Base-by-base conservation (phyloP, 2,113 vertebrate species). In the Gobiocypris rarus region DNA sequence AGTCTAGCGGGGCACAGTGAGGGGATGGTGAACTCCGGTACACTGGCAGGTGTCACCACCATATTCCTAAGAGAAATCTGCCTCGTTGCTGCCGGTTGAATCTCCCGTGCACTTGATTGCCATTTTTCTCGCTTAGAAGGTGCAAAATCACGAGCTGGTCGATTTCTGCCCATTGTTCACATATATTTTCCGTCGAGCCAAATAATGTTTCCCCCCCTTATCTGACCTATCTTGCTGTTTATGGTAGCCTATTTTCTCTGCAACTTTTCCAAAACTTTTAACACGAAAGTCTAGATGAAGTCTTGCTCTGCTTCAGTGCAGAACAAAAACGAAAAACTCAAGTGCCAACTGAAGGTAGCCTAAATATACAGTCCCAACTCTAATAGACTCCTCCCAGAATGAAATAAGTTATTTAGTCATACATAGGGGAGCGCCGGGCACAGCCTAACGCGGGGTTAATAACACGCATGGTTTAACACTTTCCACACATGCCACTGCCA, bases 1-100 rank as follows among this genome's bases (percentile, higher is more conserved):
- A 78, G 89, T 0, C 84, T 84, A 83, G 91, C 54, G 26, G 92
- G 88, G 50, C 85, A 75, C 82, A 94, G 87, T 61, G 92, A 91
- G 45, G 91, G 91, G 31, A 92, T 94, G 80, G 90, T 92, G 83
- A 95, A 96, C 79, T 92, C 92, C 52, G 93, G 92, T 24, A 94
- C 92, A 26, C 80, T 90, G 81, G 94, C 91, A 10, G 93, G 92
- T 78, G 92, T 93, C 88, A 95, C 85, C 15, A 93, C 88, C 81
- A 91, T 89, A 28, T 85, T 76, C 38, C 75, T 11, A 10, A 85
- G 41, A 50, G 81, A 28, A 28, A 81, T 15, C 26, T 70, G 58
- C 45, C 84, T 87, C 48, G 56, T 14, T 34, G 71, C 48, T 24
- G 65, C 26, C 7, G 79, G n/a, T 3, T 79, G 73, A 31, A n/a